phyloP scores from a whole-genome alignment of 2,113 vertebrate species.

The Panthera leo region DNA sequence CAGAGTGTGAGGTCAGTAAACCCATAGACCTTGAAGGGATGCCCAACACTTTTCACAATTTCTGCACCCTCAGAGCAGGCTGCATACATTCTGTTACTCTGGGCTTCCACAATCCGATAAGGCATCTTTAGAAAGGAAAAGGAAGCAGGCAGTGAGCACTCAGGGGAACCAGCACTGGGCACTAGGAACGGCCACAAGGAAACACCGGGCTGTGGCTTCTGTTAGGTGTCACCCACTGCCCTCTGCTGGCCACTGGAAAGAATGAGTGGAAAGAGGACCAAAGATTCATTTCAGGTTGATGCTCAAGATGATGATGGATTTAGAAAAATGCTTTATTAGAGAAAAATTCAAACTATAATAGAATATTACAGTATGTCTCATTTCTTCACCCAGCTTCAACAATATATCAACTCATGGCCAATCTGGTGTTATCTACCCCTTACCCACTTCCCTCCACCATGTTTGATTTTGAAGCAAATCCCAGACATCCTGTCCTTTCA shows the following conservation, averaged over 20 bases:
- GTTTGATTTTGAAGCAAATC: neutral
- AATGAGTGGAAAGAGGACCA: neutral
- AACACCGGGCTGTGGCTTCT: neutral
- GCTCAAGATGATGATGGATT: neutral
- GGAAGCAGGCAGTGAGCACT: neutral
- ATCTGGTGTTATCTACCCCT: neutral
- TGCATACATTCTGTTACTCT: neutral
- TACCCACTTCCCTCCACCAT: neutral
- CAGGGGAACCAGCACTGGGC: fast-evolving
- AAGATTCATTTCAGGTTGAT: neutral
- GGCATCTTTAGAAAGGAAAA: neutral
- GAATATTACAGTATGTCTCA: neutral
- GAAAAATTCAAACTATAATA: neutral
- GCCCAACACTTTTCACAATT: neutral
- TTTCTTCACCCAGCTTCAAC: neutral
- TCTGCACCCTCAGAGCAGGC: neutral
- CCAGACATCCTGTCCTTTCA: neutral
- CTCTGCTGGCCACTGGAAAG: conserved; percentile 59
- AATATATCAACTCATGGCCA: neutral
- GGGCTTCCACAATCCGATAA: neutral
- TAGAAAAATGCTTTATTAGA: neutral
- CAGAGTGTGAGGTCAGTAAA: neutral
- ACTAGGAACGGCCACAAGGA: fast-evolving
- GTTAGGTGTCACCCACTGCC: neutral
- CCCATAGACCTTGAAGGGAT: neutral